These are phyloP conservation scores for Oncorhynchus tshawytscha DNA, from an alignment of 2,113 vertebrate genomes.

Conservation along the genomic window DNA sequence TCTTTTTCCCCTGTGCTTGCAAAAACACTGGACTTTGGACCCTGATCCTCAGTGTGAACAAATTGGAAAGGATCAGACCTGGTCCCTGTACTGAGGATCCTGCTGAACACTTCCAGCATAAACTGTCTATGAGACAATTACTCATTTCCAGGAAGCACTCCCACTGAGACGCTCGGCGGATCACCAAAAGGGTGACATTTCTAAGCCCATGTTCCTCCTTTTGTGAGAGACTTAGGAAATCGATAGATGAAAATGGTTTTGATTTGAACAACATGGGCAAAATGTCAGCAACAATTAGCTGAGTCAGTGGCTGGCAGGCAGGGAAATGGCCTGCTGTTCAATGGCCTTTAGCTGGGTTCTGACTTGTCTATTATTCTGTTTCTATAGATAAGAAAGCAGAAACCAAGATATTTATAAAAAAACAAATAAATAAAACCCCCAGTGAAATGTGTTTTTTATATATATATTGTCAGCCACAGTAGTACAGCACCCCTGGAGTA, in stretches of 20 bases:
- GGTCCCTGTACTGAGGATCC: conserved; percentile 42
- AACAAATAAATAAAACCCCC: not conserved
- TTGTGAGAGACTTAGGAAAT: conserved; percentile 59
- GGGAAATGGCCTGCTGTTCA: conserved; percentile 72
- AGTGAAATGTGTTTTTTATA: too few species aligned
- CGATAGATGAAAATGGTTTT: conserved; percentile 60
- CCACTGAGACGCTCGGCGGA: conserved; percentile 51
- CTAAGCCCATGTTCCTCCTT: conserved; percentile 40
- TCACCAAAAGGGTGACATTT: conserved; percentile 66
- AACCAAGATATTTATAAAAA: not conserved
- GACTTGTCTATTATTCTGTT: conserved; percentile 50
- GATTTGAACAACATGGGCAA: conserved; percentile 64
- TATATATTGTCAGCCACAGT: too few species aligned
- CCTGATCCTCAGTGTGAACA: not conserved
- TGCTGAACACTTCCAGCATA: conserved; percentile 49
- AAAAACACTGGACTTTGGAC: conserved; percentile 25
- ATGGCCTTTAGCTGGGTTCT: conserved; percentile 46
- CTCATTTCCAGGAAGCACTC: conserved; percentile 42
- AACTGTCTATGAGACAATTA: conserved; percentile 53
- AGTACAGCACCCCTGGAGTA: too few species aligned
- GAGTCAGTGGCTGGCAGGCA: conserved; percentile 51
- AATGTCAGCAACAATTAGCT: conserved; percentile 80
- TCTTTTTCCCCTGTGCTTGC: conserved; percentile 8
- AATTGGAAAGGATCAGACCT: conserved; percentile 36
- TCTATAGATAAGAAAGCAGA: not conserved